Evolutionary conservation across 2,888 invertebrate species (phyloP).

Genomic region (Oxycera nigricornis): DNA sequence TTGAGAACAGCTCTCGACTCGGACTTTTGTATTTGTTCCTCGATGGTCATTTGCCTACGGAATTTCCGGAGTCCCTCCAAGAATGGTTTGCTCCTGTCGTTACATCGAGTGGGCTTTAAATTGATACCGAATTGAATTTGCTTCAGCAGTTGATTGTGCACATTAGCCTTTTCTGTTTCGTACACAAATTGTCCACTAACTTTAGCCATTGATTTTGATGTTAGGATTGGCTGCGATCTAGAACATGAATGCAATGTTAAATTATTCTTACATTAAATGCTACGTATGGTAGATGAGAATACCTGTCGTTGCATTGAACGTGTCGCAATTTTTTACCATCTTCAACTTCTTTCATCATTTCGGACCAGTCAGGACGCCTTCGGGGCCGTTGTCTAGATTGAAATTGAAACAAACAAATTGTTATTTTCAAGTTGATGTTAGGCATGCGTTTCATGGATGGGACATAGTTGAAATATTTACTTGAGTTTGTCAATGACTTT

Average conservation of each 20-base stretch:
- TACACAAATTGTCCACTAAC: conserved; percentile 83
- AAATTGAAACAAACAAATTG: background rate
- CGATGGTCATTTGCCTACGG: conserved; percentile 87
- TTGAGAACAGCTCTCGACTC: conserved; percentile 70
- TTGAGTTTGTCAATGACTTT: conserved; percentile 75
- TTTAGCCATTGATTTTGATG: conserved; percentile 68
- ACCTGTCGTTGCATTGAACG: conserved; percentile 85
- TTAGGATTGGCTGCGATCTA: conserved; percentile 70
- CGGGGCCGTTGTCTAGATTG: conserved; percentile 71
- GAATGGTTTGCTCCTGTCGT: conserved; percentile 86
- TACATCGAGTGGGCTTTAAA: conserved; percentile 78
- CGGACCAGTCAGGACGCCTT: conserved; percentile 85
- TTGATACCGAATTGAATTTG: conserved; percentile 81
- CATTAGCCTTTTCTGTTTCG: conserved; percentile 83
- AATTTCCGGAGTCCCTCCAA: conserved; percentile 85
- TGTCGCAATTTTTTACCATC: conserved; percentile 78
- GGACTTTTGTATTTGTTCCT: conserved; percentile 86
- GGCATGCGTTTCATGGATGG: background rate
- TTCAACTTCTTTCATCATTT: conserved; percentile 92
- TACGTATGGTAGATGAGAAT: background rate
- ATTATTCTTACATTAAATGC: background rate
- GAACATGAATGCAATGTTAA: background rate
- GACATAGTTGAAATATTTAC: conserved; percentile 54
- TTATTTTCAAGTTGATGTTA: conserved; percentile 6
- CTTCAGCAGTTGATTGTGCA: conserved; percentile 80